Base-by-base conservation (phyloP, 2,888 invertebrate genomes). In the Gasteruption jaculator region DNA sequence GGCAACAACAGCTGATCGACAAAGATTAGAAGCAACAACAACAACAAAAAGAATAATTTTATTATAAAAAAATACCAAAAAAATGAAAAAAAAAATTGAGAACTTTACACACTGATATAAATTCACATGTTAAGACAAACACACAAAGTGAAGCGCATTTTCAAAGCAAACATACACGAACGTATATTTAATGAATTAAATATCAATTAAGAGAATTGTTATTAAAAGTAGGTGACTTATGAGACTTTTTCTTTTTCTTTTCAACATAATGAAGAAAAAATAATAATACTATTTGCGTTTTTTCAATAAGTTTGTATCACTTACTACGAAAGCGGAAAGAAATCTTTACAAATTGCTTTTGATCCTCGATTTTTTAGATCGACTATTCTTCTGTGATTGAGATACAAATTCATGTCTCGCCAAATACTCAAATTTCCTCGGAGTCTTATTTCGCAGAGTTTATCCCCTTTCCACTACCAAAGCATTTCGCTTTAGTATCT, bases 1-100 rank as follows among this genome's bases (percentile, higher is more conserved):
- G 79, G 79, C 79, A 80, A 80, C 79, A 79, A 79, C 78, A 74
- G 73, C 76, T 74, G 73, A 74, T 76, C 76, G 76, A 76, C 76
- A 76, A 77, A 77, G 73, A 74, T 73, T 73, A 75, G 71, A 74
- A n/a, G n/a, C n/a, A n/a, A n/a, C n/a, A n/a, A n/a, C n/a, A n/a
- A n/a, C n/a, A n/a, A n/a, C n/a, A n/a, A n/a, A n/a, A n/a, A 63
- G 73, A 74, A 73, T 72, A 68, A 72, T 71, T 67, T 76, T 78
- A 78, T 62, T 64, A 66, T 75, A 74, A 76, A 75, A 71, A 76
- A 76, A 76, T 55, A 73, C 68, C 67, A 68, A 73, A 71, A 73
- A 76, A 75, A 70, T 59, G 71, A 72, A 75, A 77, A 76, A 74
- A 52, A 48, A 46, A 48, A 45, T 56, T 43, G 54, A 57, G 54